Conservation (phyloP, 2,888 invertebrate species). For the Drosophila pseudotakahashii region DNA sequence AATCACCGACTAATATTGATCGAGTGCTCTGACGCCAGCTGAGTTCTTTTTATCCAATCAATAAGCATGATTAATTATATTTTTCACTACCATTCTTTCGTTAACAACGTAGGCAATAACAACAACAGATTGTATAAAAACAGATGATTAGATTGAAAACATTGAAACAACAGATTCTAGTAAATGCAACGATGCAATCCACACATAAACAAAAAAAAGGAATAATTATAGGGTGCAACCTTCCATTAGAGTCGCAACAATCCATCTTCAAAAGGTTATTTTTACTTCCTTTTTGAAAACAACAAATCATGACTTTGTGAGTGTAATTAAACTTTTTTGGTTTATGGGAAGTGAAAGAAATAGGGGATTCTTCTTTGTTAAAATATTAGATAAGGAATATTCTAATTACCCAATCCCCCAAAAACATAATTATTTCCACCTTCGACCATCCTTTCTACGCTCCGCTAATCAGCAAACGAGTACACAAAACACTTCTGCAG, state of each 20-base stretch:
- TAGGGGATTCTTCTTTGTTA: neutral
- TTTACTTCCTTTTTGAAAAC: neutral
- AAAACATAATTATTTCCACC: neutral
- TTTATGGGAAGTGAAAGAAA: neutral
- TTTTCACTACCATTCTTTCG: neutral
- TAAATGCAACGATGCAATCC: neutral
- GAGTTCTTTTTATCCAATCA: neutral
- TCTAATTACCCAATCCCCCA: neutral
- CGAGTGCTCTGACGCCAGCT: neutral
- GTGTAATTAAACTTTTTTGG: neutral
- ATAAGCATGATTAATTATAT: neutral
- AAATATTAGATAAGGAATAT: neutral
- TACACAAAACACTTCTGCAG: slow-evolving; percentile 29
- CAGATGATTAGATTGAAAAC: neutral
- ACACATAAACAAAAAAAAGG: neutral
- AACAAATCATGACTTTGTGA: neutral
- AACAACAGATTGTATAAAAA: neutral
- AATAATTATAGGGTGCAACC: slow-evolving; percentile 3
- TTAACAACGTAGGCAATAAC: neutral
- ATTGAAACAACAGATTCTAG: neutral
- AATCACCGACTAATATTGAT: neutral
- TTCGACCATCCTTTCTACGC: slow-evolving; percentile 29
- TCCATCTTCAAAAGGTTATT: neutral
- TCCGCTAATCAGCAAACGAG: slow-evolving; percentile 23
- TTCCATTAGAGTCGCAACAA: neutral